Evolutionary conservation across 2,797 vertebrate species (phyloP).

Genomic region (Oreochromis mossambicus): DNA sequence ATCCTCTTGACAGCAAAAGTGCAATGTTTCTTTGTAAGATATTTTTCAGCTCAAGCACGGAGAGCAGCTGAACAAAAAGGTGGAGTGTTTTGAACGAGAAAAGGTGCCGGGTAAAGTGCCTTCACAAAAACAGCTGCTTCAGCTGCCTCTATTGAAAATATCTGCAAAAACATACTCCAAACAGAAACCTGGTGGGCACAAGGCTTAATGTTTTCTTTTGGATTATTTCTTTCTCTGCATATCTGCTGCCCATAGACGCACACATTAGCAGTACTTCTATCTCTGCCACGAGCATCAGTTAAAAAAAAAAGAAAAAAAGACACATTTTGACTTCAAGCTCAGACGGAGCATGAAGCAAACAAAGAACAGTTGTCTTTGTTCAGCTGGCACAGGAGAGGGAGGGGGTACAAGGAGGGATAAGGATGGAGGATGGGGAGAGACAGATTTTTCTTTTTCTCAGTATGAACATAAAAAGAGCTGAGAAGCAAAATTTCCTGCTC

Average conservation of each 20-base stretch:
- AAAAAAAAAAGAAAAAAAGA: slow-evolving; percentile 7
- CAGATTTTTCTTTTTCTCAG: slow-evolving; percentile 20
- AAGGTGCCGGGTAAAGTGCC: slow-evolving; percentile 37
- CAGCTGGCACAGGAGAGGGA: slow-evolving; percentile 53
- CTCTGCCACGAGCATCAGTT: slow-evolving; percentile 30
- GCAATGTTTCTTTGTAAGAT: slow-evolving; percentile 28
- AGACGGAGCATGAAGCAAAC: slow-evolving; percentile 53
- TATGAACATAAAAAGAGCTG: slow-evolving; percentile 40
- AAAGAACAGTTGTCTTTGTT: slow-evolving; percentile 75
- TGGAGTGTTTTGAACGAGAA: slow-evolving; percentile 35
- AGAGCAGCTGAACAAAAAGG: slow-evolving; percentile 37
- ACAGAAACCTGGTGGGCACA: slow-evolving; percentile 22
- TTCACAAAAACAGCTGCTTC: slow-evolving; percentile 48
- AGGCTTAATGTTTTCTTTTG: slow-evolving; percentile 33
- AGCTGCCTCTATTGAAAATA: slow-evolving; percentile 29
- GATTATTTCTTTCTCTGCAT: slow-evolving; percentile 16
- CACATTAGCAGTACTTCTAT: slow-evolving; percentile 1
- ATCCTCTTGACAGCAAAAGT: slow-evolving; percentile 44
- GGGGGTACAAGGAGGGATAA: slow-evolving; percentile 38
- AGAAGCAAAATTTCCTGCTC: slow-evolving; percentile 7
- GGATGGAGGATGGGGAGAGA: slow-evolving; percentile 64
- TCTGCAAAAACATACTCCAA: slow-evolving; percentile 34
- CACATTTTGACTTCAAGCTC: slow-evolving; percentile 33
- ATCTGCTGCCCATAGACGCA: background rate
- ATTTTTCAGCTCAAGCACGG: slow-evolving; percentile 34